These are phyloP conservation scores for Porites lobata DNA, from an alignment of 92 coral and sea anemone species.

Conservation along the genomic window DNA sequence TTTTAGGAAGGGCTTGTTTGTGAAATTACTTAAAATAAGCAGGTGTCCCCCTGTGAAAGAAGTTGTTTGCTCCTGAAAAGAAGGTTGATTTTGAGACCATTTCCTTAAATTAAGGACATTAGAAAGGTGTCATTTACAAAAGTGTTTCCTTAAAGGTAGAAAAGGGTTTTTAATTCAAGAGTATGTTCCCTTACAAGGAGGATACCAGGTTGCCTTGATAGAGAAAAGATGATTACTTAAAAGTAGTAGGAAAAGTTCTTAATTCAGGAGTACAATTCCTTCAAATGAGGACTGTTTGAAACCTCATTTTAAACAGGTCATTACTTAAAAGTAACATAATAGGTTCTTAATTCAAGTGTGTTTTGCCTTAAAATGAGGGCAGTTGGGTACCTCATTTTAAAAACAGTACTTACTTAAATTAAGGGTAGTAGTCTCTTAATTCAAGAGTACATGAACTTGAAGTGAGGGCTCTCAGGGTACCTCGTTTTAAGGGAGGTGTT, in stretches of 20 bases:
- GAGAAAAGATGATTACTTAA: background rate
- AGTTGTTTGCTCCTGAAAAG: background rate
- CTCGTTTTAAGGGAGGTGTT: constrained; percentile 1
- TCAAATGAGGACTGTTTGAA: background rate
- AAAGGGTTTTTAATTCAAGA: background rate
- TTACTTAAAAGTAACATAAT: background rate
- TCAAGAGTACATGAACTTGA: background rate
- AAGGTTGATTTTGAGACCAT: constrained; percentile 2
- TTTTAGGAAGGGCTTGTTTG: background rate
- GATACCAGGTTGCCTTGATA: background rate
- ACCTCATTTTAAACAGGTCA: background rate
- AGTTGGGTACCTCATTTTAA: background rate
- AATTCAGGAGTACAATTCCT: background rate
- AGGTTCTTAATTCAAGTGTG: background rate
- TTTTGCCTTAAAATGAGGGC: background rate
- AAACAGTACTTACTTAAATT: background rate
- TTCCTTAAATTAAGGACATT: background rate
- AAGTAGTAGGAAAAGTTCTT: background rate
- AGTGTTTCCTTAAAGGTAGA: constrained; percentile 1
- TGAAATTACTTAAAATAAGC: constrained; percentile 14
- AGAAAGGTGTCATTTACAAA: background rate
- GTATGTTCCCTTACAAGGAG: background rate
- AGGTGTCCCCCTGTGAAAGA: background rate
- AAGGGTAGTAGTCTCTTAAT: background rate
- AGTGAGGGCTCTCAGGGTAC: background rate